phyloP scores from a whole-genome alignment of 2,888 invertebrate species.

The Sericinus montela region DNA sequence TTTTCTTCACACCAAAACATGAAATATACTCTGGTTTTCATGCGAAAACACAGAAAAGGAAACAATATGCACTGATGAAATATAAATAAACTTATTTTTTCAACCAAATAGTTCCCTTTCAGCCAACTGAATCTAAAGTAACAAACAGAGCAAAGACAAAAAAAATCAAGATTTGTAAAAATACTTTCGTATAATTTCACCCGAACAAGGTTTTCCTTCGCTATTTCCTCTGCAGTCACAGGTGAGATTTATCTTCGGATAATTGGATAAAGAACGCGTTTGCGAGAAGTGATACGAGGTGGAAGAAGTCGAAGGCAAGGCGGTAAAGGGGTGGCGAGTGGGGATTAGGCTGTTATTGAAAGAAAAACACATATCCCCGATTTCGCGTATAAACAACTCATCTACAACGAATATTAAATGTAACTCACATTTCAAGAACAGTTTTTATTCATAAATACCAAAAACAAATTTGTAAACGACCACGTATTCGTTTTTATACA shows the following conservation, averaged over 20 bases:
- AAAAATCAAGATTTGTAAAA: conserved; percentile 47
- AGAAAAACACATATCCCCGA: conserved; percentile 27
- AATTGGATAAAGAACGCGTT: conserved; percentile 79
- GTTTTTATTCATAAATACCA: too few relatives aligned
- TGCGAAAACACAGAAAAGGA: too few relatives aligned
- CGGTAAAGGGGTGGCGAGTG: conserved; percentile 23
- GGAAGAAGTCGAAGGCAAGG: conserved; percentile 47
- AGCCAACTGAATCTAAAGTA: conserved; percentile 16
- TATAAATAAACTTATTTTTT: too few relatives aligned
- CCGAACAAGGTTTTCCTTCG: conserved; percentile 57
- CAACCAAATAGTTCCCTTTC: not conserved
- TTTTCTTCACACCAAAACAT: too few relatives aligned
- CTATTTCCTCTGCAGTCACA: conserved; percentile 73
- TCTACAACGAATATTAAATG: conserved; percentile 19
- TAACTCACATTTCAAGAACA: not conserved
- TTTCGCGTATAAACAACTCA: conserved; percentile 38
- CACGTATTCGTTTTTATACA: too few relatives aligned
- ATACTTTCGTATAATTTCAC: conserved; percentile 50
- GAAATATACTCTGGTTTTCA: too few relatives aligned
- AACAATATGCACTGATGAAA: too few relatives aligned
- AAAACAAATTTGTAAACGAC: too few relatives aligned
- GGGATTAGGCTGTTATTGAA: conserved; percentile 42
- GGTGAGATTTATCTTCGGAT: conserved; percentile 79
- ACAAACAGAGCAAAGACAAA: conserved; percentile 28
- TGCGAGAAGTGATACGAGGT: conserved; percentile 70